phyloP scores from a whole-genome alignment of 2,888 invertebrate species.

The Xestia xanthographa region DNA sequence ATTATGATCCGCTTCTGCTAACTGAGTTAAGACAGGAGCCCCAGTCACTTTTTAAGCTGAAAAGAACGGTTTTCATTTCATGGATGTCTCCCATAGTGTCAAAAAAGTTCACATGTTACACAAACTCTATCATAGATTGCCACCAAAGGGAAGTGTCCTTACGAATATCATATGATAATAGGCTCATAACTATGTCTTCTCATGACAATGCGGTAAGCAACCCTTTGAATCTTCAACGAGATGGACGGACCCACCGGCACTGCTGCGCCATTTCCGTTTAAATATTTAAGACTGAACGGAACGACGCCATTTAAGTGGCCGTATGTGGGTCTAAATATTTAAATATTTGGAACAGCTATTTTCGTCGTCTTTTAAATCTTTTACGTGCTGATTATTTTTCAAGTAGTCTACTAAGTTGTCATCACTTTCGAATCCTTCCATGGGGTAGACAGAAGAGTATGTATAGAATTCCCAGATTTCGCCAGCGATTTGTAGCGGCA shows the following conservation, averaged over 20 bases:
- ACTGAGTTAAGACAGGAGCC: background rate
- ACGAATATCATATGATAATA: background rate
- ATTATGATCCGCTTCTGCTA: background rate
- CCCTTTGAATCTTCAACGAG: background rate
- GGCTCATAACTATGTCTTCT: background rate
- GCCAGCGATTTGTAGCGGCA: too few relatives aligned
- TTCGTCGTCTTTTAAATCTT: background rate
- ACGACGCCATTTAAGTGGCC: background rate
- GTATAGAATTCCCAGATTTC: background rate
- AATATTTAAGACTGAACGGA: conserved; percentile 18
- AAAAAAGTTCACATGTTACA: background rate
- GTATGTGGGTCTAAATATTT: conserved; percentile 2
- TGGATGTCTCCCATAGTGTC: background rate
- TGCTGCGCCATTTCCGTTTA: conserved; percentile 9
- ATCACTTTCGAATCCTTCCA: background rate
- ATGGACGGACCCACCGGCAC: background rate
- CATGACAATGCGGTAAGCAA: background rate
- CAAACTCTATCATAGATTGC: background rate
- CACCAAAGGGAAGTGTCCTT: background rate
- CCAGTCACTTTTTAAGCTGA: background rate
- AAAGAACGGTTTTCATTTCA: background rate
- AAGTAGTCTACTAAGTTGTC: background rate
- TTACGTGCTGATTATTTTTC: background rate
- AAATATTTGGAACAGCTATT: background rate
- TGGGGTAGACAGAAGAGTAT: background rate